Conservation (phyloP, 2,888 invertebrate species). For the Ichneumoninae sp. region DNA sequence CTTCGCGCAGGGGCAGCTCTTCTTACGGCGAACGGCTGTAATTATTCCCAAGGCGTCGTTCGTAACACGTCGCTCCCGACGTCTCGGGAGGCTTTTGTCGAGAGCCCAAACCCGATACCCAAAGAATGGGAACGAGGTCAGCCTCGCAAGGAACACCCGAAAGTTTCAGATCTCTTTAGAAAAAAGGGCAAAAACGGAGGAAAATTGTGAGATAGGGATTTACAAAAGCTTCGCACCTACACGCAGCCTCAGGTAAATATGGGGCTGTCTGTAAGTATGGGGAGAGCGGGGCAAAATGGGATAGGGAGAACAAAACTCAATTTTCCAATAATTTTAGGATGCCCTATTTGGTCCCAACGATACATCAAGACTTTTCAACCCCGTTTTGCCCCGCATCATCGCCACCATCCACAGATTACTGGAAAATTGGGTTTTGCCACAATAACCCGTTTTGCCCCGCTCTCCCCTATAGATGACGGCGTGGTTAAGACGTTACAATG, state of each 20-base stretch:
- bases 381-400: no score
- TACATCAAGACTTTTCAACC: no score
- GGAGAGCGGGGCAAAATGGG: no score
- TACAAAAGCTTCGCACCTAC: not conserved
- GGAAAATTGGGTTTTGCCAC: no score
- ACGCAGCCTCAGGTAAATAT: not conserved
- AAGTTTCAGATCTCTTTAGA: constrained; percentile 9
- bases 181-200: not conserved
- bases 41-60: constrained; percentile 75
- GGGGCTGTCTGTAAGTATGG: not conserved
- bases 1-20: constrained; percentile 62
- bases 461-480: no score
- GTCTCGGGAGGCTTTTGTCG: constrained; percentile 55
- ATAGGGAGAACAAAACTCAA: no score
- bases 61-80: constrained; percentile 59
- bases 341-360: no score
- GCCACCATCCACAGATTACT: no score
- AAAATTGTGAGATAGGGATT: not conserved
- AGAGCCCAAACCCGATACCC: constrained; percentile 38
- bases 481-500: not conserved
- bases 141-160: constrained; percentile 27
- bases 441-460: no score
- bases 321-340: no score
- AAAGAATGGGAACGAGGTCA: constrained; percentile 61
- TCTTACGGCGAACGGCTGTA: constrained; percentile 72